Evolutionary conservation across 2,888 invertebrate genomes (phyloP), one percentile per base, ranked within the genome.

Genomic region (Drosophila melanosoma): DNA sequence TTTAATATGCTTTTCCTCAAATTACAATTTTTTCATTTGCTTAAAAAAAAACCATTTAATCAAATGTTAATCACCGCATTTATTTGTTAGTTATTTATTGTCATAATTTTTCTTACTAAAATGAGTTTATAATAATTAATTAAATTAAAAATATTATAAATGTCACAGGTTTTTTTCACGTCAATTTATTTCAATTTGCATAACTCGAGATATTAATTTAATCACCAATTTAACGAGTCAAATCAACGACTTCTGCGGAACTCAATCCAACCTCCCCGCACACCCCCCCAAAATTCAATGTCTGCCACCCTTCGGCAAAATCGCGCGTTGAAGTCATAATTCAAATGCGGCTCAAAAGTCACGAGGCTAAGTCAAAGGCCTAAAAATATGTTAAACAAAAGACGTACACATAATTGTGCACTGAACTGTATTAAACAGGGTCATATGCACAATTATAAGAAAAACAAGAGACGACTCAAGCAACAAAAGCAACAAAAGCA

Each of bases 391-490:
- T 65, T 68, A 67, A 74, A 58, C 70, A 67, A 69, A 70, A 67
- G 77, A 53, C 60, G 74, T 72, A 75, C 75, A 73, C 68, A 82
- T 69, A 87, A 84, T 89, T 86, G 89, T 76, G 74, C 86, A 78
- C 68, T 82, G 86, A 86, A 86, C 89, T 86, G 89, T 89, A 82
- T 80, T 89, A 86, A 86, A 84, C 84, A 84, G 89, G 86, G 86
- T 87, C 86, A 89, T 89, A 84, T 86, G 89, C 89, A 72, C 86
- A 87, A 89, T 86, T 89, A 89, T 82, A 86, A 80, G 81, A 88
- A 88, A 73, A 87, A 73, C 74, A 75, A 79, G 56, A 74, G 29
- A 42, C 48, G 51, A 48, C 61, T 33, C 45, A 15, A 23, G 48
- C 4, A 77, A 60, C 51, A 66, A 57, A 20, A 49, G 40, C 32